Percentiles rank a stretch among this genome's conserved stretches.
Conservation (phyloP, 2,113 vertebrate species). For the Sakesphorus luctuosus region DNA sequence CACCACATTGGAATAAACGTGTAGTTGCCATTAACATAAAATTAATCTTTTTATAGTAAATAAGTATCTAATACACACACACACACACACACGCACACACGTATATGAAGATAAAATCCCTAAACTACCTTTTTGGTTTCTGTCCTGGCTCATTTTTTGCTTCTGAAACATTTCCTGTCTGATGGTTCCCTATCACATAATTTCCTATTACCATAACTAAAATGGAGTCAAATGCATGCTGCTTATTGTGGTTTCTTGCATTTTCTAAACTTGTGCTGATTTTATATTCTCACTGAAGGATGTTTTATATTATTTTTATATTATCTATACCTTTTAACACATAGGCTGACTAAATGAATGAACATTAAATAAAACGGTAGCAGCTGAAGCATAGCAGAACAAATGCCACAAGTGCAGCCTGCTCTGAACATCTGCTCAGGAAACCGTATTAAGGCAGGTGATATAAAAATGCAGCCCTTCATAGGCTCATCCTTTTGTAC, state of each 20-base stretch:
- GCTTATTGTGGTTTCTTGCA: not conserved
- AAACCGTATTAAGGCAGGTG: not conserved
- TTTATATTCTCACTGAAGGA: not conserved
- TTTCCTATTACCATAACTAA: not conserved
- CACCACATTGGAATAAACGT: not conserved
- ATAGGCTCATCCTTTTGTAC: not conserved
- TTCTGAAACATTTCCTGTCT: not conserved
- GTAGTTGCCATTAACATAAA: not conserved
- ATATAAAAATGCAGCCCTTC: not conserved
- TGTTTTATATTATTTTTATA: not conserved
- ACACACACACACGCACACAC: not conserved
- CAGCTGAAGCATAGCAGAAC: not conserved
- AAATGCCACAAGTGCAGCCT: rapidly evolving
- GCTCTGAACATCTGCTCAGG: not conserved
- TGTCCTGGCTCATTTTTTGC: not conserved
- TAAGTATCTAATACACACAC: not conserved
- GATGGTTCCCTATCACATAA: not conserved
- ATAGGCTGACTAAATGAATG: not conserved
- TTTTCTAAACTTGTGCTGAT: not conserved
- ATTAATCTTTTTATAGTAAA: not conserved
- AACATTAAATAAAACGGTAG: not conserved
- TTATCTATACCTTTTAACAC: not conserved
- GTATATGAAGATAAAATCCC: not conserved
- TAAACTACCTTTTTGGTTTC: not conserved
- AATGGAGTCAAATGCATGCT: not conserved